Conservation (phyloP, 2,113 vertebrate species). For the Gobius niger region DNA sequence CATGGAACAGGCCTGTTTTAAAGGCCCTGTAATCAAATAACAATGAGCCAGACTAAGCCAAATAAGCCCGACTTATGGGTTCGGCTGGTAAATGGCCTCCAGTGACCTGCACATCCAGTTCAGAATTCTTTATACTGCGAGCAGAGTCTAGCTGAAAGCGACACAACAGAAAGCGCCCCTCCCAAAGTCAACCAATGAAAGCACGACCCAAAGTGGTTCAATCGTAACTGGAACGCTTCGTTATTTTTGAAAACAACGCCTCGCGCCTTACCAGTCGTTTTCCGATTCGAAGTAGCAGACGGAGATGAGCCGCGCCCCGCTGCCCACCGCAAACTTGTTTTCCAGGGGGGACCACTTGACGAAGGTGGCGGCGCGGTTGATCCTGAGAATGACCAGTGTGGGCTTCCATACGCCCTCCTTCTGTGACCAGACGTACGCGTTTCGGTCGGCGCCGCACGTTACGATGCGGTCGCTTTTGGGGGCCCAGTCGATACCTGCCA, state of each 20-base stretch:
- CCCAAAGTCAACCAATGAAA: background rate
- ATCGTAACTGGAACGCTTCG: background rate
- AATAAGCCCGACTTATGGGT: too few relatives aligned
- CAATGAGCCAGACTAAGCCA: too few relatives aligned
- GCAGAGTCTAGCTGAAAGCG: background rate
- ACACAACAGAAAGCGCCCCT: background rate
- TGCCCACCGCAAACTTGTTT: slow-evolving; percentile 99
- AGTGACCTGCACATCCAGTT: background rate
- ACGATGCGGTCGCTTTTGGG: slow-evolving; percentile 98
- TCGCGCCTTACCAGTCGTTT: slow-evolving; percentile 90
- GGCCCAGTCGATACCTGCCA: slow-evolving; percentile 96
- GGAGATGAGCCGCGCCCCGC: slow-evolving; percentile 95
- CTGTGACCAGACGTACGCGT: slow-evolving; percentile 98
- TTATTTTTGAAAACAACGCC: too few relatives aligned
- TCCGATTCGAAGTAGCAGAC: slow-evolving; percentile 99
- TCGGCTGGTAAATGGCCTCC: too few relatives aligned
- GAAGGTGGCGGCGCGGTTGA: slow-evolving; percentile 96
- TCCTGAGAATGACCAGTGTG: slow-evolving; percentile 95
- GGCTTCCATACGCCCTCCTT: slow-evolving; percentile 98
- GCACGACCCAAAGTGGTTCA: background rate
- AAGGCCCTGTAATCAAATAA: too few relatives aligned
- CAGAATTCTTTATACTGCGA: background rate
- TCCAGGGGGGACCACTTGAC: slow-evolving; percentile 98
- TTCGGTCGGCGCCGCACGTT: slow-evolving; percentile 96
- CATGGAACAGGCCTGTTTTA: too few relatives aligned